A percentile compares a stretch with the other conserved stretches of the same genome.
phyloP scores from a whole-genome alignment of 2,113 vertebrate species.

The Psophia crepitans region DNA sequence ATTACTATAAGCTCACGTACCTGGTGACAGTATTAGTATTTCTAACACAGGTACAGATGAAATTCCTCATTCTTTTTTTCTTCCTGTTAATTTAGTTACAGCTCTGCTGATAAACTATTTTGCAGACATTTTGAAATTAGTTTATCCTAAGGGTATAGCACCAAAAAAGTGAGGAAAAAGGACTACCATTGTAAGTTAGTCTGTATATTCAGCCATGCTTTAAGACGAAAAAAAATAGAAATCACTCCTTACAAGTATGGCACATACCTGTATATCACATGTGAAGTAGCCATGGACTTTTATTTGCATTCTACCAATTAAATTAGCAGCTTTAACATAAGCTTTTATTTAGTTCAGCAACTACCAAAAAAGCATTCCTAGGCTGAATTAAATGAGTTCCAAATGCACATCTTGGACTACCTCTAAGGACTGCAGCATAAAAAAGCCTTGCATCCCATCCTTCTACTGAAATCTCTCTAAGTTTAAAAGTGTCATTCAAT shows the following conservation, averaged over 20 bases:
- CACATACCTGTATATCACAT: background rate
- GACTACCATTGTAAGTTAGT: background rate
- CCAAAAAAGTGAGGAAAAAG: background rate
- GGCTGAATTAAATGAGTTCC: background rate
- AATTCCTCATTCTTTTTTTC: background rate
- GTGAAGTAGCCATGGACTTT: background rate
- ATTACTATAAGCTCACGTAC: background rate
- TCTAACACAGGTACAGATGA: background rate
- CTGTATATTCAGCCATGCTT: background rate
- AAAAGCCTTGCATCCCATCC: background rate
- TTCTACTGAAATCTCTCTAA: background rate
- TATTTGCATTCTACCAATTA: background rate
- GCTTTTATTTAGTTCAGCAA: background rate
- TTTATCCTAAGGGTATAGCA: background rate
- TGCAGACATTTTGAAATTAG: background rate
- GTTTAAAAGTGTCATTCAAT: background rate
- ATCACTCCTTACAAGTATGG: background rate
- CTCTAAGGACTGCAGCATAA: background rate
- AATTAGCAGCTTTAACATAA: background rate
- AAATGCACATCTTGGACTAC: background rate
- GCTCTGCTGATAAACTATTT: background rate
- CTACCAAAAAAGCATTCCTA: background rate
- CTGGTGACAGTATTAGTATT: background rate
- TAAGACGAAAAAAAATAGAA: background rate
- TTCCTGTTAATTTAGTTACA: background rate